Evolutionary conservation across 2,888 invertebrate species (phyloP).

Genomic region (Mythimna ferrago): DNA sequence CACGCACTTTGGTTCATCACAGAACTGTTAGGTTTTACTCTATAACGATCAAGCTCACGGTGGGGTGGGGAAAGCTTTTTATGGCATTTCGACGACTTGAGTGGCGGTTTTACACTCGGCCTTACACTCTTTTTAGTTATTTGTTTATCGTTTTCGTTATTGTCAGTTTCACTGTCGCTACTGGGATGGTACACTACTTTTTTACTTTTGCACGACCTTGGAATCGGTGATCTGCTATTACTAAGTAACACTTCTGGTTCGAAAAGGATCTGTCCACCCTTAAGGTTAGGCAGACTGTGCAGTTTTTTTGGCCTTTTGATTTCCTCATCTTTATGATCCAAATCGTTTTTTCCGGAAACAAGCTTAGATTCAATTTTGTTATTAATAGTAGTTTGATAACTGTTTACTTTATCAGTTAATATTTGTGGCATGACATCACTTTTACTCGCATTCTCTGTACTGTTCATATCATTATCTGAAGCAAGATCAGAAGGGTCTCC

Average conservation of each 20-base stretch:
- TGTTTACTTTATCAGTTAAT: slow-evolving; percentile 87
- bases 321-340: slow-evolving; percentile 86
- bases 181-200: slow-evolving; percentile 85
- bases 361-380: slow-evolving; percentile 60
- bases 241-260: slow-evolving; percentile 88
- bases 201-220: slow-evolving; percentile 87
- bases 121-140: slow-evolving; percentile 80
- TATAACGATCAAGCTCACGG: slow-evolving; percentile 77
- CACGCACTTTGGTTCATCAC: slow-evolving; percentile 88
- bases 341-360: slow-evolving; percentile 76
- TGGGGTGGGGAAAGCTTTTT: slow-evolving; percentile 85
- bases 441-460: slow-evolving; percentile 76
- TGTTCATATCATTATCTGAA: slow-evolving; percentile 83
- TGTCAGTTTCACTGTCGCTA: slow-evolving; percentile 86
- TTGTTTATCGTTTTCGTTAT: slow-evolving; percentile 75
- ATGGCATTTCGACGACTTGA: slow-evolving; percentile 81
- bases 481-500: slow-evolving; percentile 81
- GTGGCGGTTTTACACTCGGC: slow-evolving; percentile 78
- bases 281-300: slow-evolving; percentile 73
- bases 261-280: slow-evolving; percentile 83
- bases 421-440: slow-evolving; percentile 82
- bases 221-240: slow-evolving; percentile 85
- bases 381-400: slow-evolving; percentile 80
- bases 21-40: slow-evolving; percentile 85
- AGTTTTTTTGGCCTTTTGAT: slow-evolving; percentile 86